phyloP scores from a whole-genome alignment of 1,140 invertebrate genomes.

The Metaphire vulgaris region DNA sequence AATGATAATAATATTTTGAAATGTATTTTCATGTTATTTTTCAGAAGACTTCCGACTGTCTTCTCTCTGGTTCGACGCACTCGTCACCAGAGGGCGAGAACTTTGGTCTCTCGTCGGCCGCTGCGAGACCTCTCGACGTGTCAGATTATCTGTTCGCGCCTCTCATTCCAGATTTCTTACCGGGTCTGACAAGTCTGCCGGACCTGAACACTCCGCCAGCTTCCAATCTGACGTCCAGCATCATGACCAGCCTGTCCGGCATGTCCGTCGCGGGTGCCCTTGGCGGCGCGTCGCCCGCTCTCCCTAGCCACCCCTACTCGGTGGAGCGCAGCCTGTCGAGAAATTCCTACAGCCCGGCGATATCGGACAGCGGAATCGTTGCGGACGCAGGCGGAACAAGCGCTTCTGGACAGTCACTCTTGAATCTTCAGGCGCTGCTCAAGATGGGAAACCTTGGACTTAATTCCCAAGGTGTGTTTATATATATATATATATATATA shows the following conservation, averaged over 20 bases:
- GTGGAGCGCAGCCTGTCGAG: conserved; percentile 27
- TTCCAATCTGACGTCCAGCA: background rate
- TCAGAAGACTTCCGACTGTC: background rate
- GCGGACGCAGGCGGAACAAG: conserved; percentile 53
- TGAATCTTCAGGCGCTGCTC: conserved; percentile 78
- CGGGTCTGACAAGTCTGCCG: background rate
- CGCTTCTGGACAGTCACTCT: conserved; percentile 66
- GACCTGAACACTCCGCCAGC: background rate
- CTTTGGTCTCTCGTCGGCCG: background rate
- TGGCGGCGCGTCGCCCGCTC: background rate
- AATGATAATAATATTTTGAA: background rate
- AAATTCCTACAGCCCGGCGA: conserved; percentile 41
- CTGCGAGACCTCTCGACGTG: background rate
- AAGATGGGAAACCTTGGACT: conserved; percentile 62
- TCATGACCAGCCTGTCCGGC: background rate
- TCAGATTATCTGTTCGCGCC: background rate
- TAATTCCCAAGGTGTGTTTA: conserved; percentile 36
- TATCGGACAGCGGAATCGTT: conserved; percentile 52
- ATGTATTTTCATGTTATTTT: background rate
- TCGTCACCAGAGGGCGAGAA: background rate
- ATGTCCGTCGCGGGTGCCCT: background rate
- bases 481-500: too few relatives aligned
- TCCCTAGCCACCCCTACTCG: background rate
- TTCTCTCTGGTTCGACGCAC: background rate
- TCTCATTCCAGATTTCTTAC: background rate